Conservation (phyloP, 2,888 invertebrate species). For the Chrysolina americana region DNA sequence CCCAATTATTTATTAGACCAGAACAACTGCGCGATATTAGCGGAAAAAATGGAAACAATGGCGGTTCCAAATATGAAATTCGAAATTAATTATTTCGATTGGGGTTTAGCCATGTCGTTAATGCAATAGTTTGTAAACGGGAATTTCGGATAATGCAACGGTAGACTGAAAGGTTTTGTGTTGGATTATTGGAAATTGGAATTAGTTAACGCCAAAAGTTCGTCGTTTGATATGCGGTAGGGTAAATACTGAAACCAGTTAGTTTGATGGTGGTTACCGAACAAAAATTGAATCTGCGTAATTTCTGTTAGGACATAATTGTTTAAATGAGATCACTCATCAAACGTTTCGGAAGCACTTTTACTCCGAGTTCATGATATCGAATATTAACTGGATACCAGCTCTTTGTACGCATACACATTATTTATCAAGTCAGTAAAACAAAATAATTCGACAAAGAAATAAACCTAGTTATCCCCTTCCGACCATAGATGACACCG, state of each 20-base stretch:
- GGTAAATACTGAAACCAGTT: not conserved
- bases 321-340: too few species aligned
- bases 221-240: not conserved
- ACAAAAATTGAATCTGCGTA: not conserved
- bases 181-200: slow-evolving; percentile 6
- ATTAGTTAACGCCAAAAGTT: slow-evolving; percentile 7
- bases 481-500: too few species aligned
- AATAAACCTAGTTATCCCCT: too few species aligned
- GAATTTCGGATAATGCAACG: not conserved
- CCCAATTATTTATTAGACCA: slow-evolving; percentile 43
- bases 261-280: not conserved
- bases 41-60: slow-evolving; percentile 29
- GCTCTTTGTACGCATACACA: too few species aligned
- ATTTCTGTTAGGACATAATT: not conserved
- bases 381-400: too few species aligned
- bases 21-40: slow-evolving; percentile 34
- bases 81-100: slow-evolving; percentile 20
- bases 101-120: slow-evolving; percentile 4
- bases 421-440: too few species aligned
- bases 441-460: too few species aligned
- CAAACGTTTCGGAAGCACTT: not conserved
- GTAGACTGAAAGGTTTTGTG: not conserved
- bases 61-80: not conserved
- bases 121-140: not conserved
- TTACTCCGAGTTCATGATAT: too few species aligned